Evolutionary conservation across 2,888 invertebrate species (phyloP), one percentile per base, ranked within the genome.

Genomic region (Agriopis aurantiaria): DNA sequence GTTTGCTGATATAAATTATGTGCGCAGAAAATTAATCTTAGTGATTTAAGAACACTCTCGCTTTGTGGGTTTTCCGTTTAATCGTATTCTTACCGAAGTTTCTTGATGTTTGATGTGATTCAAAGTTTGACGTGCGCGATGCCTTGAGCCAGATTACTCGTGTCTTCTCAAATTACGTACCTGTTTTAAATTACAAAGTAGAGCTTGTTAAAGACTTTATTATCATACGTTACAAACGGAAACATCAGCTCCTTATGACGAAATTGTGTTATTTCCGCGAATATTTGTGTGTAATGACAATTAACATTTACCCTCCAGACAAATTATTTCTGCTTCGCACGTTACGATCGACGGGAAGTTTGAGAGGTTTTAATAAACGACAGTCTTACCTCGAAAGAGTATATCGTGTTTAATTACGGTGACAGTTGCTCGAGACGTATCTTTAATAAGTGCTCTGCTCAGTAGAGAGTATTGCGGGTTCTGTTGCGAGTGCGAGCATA

Each of bases 1-100:
- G 91, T 89, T 90, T 88, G 88, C 87, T 86, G 87, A 86, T 90
- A 93, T 92, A 91, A 93, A 93, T 93, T 92, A 92, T 92, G 91
- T 90, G 86, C 89, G 85, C 87, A 79, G 85, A 91, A 92, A 92
- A 93, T 92, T 92, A 91, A 91, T 93, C 91, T 90, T 86, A 85
- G 88, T 89, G 87, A 91, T 91, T 91, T 90, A 89, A 88, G 88
- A 87, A 88, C 84, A 88, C 81, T 85, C 87, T 85, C 87, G 85
- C 86, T 85, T 87, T 85, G 82, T 83, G 83, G 82, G 78, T 53
- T 73, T 74, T 69, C 69, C 60, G 68, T 74, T 74, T 74, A 75
- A 74, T 74, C 71, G 70, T 71, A 65, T 62, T 72, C 65, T 70
- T 68, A 53, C 59, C 43, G 43, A 69, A 74, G 58, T 72, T 69